phyloP scores from a whole-genome alignment of 2,797 vertebrate genomes.

The Tachyglossus aculeatus region DNA sequence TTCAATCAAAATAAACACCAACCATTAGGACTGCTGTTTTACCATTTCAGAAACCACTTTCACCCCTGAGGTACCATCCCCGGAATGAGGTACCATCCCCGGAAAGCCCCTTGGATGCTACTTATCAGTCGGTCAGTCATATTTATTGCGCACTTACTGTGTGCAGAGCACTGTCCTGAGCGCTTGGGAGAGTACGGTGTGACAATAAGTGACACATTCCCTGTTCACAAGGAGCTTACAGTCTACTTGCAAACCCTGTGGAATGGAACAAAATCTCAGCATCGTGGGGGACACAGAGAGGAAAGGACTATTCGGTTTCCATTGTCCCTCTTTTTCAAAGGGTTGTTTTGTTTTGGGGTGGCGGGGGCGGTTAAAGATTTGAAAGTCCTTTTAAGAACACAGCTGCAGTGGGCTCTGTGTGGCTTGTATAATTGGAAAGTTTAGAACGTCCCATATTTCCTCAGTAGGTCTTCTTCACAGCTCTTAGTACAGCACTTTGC shows the following conservation, averaged over 20 bases:
- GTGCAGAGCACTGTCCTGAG: no score
- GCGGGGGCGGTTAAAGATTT: no score
- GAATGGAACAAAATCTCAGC: slow-evolving; percentile 19
- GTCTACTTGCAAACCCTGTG: not conserved
- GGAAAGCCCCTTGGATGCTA: slow-evolving; percentile 33
- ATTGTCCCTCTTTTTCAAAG: slow-evolving; percentile 14
- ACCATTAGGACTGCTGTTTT: slow-evolving; percentile 26
- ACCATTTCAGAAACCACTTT: slow-evolving; percentile 23
- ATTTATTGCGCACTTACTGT: no score
- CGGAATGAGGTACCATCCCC: slow-evolving; percentile 41
- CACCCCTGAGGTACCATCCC: slow-evolving; percentile 41
- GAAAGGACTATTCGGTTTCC: slow-evolving; percentile 10
- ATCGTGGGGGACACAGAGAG: not conserved
- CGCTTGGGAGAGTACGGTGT: no score
- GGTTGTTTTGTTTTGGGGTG: rapidly evolving
- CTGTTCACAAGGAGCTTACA: no score
- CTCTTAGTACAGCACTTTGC: no score
- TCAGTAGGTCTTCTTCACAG: no score
- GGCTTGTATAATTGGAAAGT: not conserved
- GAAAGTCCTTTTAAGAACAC: no score
- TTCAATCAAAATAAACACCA: no score
- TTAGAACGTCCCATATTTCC: not conserved
- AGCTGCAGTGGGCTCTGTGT: not conserved
- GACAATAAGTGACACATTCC: no score
- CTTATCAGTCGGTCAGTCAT: no score